A percentile compares a stretch with the other conserved stretches of the same genome.
phyloP scores from a whole-genome alignment of 2,888 invertebrate genomes.

The Zaprionus obscuricornis region DNA sequence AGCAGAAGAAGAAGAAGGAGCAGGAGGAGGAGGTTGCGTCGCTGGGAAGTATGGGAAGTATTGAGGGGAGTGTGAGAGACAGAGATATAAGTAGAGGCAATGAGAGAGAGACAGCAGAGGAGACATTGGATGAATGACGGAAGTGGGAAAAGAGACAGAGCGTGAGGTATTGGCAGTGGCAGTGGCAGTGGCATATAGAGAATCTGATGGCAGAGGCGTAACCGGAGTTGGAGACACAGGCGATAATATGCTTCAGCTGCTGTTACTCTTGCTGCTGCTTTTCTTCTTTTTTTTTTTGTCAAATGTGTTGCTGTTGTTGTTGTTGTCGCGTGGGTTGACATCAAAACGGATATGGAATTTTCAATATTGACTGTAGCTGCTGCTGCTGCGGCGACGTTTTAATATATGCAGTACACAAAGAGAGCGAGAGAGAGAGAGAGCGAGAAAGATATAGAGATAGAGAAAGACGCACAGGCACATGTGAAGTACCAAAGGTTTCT shows the following conservation, averaged over 20 bases:
- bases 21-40: too few species aligned
- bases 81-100: too few species aligned
- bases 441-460: too few species aligned
- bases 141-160: too few species aligned
- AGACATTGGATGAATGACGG: too few species aligned
- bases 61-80: too few species aligned
- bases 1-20: too few species aligned
- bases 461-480: constrained; percentile 11
- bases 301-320: constrained; percentile 29
- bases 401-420: constrained; percentile 60
- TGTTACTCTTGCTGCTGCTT: constrained; percentile 7
- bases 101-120: too few species aligned
- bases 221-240: neutral
- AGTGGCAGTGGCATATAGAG: neutral
- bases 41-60: too few species aligned
- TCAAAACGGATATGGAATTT: constrained; percentile 75
- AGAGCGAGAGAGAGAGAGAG: too few species aligned
- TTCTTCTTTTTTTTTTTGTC: neutral
- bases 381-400: constrained; percentile 38
- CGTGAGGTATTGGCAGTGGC: neutral
- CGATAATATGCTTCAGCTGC: constrained; percentile 37
- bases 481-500: neutral
- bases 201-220: neutral
- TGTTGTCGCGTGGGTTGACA: constrained; percentile 60
- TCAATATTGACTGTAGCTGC: constrained; percentile 71